Percentiles rank a stretch among this genome's conserved stretches.
These are phyloP conservation scores for Schizopygopsis malacanthus DNA, from an alignment of 2,797 vertebrate species.

Conservation along the genomic window DNA sequence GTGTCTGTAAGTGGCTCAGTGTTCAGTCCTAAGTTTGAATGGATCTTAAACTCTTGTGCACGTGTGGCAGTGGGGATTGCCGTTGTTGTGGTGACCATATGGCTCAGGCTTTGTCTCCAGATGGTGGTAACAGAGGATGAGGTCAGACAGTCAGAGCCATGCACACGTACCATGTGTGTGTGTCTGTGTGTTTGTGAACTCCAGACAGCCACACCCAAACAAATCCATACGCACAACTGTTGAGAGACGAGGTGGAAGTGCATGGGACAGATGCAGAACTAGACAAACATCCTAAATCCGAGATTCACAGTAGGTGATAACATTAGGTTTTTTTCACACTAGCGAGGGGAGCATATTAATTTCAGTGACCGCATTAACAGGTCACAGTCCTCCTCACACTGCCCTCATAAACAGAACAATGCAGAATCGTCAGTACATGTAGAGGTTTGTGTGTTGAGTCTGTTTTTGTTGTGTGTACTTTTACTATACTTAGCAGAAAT, in stretches of 20 bases:
- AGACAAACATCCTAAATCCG: not conserved
- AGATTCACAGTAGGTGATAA: not conserved
- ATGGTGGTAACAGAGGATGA: slow-evolving; percentile 58
- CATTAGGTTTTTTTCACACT: not conserved
- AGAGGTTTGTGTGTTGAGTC: not conserved
- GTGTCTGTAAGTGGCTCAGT: not conserved
- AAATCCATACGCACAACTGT: not conserved
- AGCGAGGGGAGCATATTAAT: not conserved
- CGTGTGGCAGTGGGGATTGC: slow-evolving; percentile 10
- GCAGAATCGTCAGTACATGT: not conserved
- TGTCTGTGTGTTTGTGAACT: slow-evolving; percentile 2
- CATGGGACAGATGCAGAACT: slow-evolving; percentile 23
- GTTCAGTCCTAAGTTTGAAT: slow-evolving; percentile 1
- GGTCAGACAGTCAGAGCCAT: slow-evolving; percentile 55
- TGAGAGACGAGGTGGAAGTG: not conserved
- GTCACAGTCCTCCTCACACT: not conserved
- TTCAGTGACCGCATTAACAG: not conserved
- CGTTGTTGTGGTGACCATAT: slow-evolving; percentile 58
- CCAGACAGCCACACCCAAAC: slow-evolving; percentile 39
- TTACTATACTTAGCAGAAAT: not conserved
- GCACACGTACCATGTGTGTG: slow-evolving; percentile 8
- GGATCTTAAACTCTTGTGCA: slow-evolving; percentile 17
- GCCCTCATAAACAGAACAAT: not conserved
- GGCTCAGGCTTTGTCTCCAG: slow-evolving; percentile 59
- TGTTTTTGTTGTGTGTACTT: not conserved